These are phyloP conservation scores for Condylura cristata DNA, from an alignment of 2,113 vertebrate species.

Conservation along the genomic window DNA sequence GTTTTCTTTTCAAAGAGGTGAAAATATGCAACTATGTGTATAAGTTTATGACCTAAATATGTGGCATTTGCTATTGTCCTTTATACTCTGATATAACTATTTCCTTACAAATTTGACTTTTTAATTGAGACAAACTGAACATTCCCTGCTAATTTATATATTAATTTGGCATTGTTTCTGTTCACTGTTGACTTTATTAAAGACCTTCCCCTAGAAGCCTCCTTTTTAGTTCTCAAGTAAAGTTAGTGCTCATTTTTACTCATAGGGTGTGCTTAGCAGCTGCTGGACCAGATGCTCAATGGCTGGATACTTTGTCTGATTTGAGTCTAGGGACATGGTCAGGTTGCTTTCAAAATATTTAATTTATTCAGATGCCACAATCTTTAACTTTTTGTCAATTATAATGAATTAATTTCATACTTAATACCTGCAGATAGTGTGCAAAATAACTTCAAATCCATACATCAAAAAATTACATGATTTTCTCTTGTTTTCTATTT, in stretches of 20 bases:
- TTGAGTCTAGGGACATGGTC: conserved; percentile 60
- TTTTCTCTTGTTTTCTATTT: conserved; percentile 5
- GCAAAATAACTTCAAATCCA: not conserved
- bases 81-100: not conserved
- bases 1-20: not conserved
- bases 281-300: conserved; percentile 68
- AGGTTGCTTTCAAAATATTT: conserved; percentile 51
- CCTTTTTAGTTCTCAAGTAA: conserved; percentile 9
- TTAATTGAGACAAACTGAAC: conserved; percentile 65
- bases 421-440: conserved; percentile 27
- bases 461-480: not conserved
- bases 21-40: not conserved
- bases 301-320: conserved; percentile 65
- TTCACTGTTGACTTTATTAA: conserved; percentile 17
- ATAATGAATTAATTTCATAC: conserved; percentile 64
- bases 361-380: conserved; percentile 53
- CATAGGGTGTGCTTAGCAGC: conserved; percentile 46
- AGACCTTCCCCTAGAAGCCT: conserved; percentile 24
- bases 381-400: conserved; percentile 40
- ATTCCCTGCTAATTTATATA: not conserved
- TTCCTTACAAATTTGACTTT: conserved; percentile 32
- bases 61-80: no score
- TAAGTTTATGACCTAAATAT: not conserved
- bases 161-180: conserved; percentile 54
- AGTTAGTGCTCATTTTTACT: conserved; percentile 20